These are phyloP conservation scores for Aleiodes leptofemur DNA, from an alignment of 2,888 invertebrate species.

Conservation along the genomic window DNA sequence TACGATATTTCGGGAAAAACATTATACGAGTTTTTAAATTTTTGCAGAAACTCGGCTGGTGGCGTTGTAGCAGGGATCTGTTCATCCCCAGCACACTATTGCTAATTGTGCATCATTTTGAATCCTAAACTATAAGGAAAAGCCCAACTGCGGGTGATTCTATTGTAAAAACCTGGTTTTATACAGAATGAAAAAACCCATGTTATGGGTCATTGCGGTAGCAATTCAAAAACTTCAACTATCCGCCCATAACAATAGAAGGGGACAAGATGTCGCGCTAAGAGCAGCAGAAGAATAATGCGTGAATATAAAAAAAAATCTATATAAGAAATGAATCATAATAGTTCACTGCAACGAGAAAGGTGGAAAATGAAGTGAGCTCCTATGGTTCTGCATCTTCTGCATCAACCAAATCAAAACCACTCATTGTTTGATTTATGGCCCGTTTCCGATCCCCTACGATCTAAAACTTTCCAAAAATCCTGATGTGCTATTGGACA, in stretches of 20 bases:
- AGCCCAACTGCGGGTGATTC: conserved; percentile 57
- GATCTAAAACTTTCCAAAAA: conserved; percentile 50
- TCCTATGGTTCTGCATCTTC: no score
- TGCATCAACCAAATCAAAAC: conserved; percentile 61
- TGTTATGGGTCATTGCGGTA: background rate
- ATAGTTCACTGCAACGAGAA: background rate
- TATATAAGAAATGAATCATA: background rate
- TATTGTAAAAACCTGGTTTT: conserved; percentile 50
- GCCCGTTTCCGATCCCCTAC: conserved; percentile 65
- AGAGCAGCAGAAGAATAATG: conserved; percentile 1
- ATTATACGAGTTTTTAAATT: conserved; percentile 11
- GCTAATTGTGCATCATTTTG: conserved; percentile 65
- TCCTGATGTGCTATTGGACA: background rate
- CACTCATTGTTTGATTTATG: conserved; percentile 68
- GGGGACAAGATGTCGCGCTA: conserved; percentile 43
- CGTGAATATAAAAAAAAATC: background rate
- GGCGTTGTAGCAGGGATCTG: conserved; percentile 62
- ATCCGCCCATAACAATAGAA: conserved; percentile 49
- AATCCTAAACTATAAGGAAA: background rate
- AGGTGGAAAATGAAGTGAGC: background rate
- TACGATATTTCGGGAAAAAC: background rate
- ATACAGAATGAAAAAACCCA: background rate
- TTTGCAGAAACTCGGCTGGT: conserved; percentile 46
- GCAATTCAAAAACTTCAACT: conserved; percentile 38
- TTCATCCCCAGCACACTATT: conserved; percentile 63